Base-by-base conservation (phyloP, 2,113 vertebrate genomes). In the Micromys minutus region DNA sequence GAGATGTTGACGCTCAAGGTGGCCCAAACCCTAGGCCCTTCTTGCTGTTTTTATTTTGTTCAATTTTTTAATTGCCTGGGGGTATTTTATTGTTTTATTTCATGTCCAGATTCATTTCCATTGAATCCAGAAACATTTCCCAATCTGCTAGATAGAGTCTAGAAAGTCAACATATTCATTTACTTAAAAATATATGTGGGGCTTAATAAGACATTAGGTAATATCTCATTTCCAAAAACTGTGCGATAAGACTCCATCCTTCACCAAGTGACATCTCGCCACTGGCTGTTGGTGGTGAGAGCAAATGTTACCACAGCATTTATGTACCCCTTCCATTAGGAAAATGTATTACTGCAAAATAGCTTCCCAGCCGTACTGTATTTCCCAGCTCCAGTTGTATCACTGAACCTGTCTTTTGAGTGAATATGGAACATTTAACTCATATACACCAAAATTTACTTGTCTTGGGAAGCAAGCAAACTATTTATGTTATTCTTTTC, bases 1-100 rank as follows among this genome's bases (percentile, higher is more conserved):
- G 24, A 29, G 7, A 24, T 80, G 55, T 84, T 96, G 57, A 87
- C 61, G 13, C 4, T 24, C 10, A 85, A 85, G 3, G 50, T 29
- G 22, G 47, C 50, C 63, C 36, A 47, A 90, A 47, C 45, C 45
- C n/a, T 55, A 22, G n/a, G 15, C 69, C n/a, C 79, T 87, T 96
- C 74, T 75, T 47, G 61, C 13, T 81, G 10, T 50, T 63, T 97
- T 95, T 83, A 67, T 91, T 79, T 57, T 91, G 59, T 89, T 77
- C 87, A 31, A 65, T 77, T 89, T 29, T 63, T 92, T 85, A 21
- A 65, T 91, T 22, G 31, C 17, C 26, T 24, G 71, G n/a, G n/a
- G 93, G 9, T 59, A 7, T 9, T 11, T 52, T 83, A 42, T 61
- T 77, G 87, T 85, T 55, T 89, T 80, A 83, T 88, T 89, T 93